Evolutionary conservation across 2,797 vertebrate species (phyloP).

Genomic region (Pempheris klunzingeri): DNA sequence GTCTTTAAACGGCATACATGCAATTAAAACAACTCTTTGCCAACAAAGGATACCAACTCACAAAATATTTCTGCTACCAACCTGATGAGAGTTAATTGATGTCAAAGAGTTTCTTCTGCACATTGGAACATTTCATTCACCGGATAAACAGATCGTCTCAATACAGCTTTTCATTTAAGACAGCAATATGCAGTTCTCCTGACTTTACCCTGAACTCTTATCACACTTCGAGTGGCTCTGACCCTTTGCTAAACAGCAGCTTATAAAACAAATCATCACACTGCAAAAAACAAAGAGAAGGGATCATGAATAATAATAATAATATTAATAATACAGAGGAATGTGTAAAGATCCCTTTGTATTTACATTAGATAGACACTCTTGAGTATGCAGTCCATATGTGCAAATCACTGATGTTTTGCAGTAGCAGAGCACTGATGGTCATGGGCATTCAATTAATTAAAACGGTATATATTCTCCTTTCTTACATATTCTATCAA

Average conservation of each 20-base stretch:
- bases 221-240: conserved; percentile 18
- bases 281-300: conserved; percentile 12
- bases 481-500: conserved; percentile 8
- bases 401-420: conserved; percentile 19
- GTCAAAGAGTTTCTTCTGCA: conserved; percentile 67
- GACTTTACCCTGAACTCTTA: conserved; percentile 29
- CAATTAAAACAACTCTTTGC: conserved; percentile 65
- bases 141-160: conserved; percentile 28
- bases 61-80: conserved; percentile 41
- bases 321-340: background rate
- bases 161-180: conserved; percentile 27
- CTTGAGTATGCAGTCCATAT: conserved; percentile 1
- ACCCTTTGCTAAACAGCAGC: conserved; percentile 16
- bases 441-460: conserved; percentile 27
- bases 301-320: conserved; percentile 18
- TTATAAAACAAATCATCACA: conserved; percentile 26
- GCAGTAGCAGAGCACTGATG: conserved; percentile 12
- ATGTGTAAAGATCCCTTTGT: conserved; percentile 18
- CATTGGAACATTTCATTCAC: conserved; percentile 53
- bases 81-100: conserved; percentile 75
- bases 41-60: conserved; percentile 51
- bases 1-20: conserved; percentile 51
- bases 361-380: conserved; percentile 19
- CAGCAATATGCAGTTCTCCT: conserved; percentile 11
- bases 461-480: conserved; percentile 9